Evolutionary conservation across 2,113 vertebrate genomes (phyloP).

Genomic region (Colistium nudipinnis): DNA sequence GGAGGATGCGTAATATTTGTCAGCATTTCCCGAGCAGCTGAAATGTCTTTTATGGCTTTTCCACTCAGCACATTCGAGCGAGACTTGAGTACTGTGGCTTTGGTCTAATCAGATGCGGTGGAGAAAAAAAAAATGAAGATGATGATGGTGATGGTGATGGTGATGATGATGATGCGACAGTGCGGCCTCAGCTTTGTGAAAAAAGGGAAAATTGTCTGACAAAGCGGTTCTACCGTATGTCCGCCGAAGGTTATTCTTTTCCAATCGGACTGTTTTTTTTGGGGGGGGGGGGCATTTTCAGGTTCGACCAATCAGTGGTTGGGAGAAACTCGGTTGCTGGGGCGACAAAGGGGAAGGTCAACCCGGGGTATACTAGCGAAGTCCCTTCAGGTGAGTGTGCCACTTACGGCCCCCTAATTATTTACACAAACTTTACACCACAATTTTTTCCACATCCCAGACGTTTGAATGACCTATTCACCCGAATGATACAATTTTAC

Average conservation of each 20-base stretch:
- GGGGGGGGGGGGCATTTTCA: constrained; percentile 56
- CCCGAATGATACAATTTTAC: neutral
- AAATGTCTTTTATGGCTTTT: constrained; percentile 32
- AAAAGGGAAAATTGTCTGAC: constrained; percentile 41
- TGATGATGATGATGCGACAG: constrained; percentile 40
- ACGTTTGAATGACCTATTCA: neutral
- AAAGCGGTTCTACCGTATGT: constrained; percentile 25
- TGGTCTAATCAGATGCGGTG: constrained; percentile 32
- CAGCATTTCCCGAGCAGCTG: constrained; percentile 39
- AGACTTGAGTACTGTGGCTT: constrained; percentile 30
- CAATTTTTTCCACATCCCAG: neutral
- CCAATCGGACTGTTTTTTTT: constrained; percentile 32
- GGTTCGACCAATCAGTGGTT: constrained; percentile 50
- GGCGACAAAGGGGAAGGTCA: constrained; percentile 61
- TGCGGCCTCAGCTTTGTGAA: constrained; percentile 26
- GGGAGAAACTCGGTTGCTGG: constrained; percentile 42
- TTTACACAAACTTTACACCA: no score
- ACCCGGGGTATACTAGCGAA: constrained; percentile 66
- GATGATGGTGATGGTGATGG: constrained; percentile 20
- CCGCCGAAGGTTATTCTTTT: constrained; percentile 50
- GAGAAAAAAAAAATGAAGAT: no score
- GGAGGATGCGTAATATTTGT: constrained; percentile 30
- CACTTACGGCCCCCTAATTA: no score
- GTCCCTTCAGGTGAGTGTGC: constrained; percentile 61
- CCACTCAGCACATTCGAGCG: constrained; percentile 18